These are phyloP conservation scores for Potamarius usumacintae DNA, from an alignment of 2,113 vertebrate species.

Conservation along the genomic window DNA sequence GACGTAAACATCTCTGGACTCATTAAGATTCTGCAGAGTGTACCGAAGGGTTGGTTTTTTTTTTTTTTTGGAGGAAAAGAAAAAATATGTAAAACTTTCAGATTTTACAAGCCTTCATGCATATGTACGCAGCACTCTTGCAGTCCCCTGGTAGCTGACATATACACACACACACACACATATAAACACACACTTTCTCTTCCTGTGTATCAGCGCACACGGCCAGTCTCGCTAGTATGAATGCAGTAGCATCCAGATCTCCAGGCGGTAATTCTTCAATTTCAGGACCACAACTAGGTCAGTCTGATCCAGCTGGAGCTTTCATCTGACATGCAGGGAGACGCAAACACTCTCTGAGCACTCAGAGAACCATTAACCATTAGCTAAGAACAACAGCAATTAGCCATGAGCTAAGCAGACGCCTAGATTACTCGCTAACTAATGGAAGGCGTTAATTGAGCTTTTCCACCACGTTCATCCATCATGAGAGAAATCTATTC, in stretches of 20 bases:
- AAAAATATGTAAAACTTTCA: background rate
- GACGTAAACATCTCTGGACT: background rate
- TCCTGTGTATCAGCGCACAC: background rate
- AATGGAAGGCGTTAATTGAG: slow-evolving; percentile 3
- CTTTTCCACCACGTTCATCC: background rate
- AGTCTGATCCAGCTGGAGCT: slow-evolving; percentile 32
- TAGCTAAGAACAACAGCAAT: slow-evolving; percentile 38
- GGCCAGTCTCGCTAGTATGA: slow-evolving; percentile 3
- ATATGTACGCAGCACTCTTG: slow-evolving; percentile 10
- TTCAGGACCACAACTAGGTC: slow-evolving; percentile 48
- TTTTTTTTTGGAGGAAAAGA: background rate
- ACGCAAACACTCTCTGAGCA: slow-evolving; percentile 32
- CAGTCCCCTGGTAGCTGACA: slow-evolving; percentile 15
- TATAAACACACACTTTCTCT: background rate
- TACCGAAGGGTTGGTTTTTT: background rate
- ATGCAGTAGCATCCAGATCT: slow-evolving; percentile 9
- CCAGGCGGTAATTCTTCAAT: slow-evolving; percentile 37
- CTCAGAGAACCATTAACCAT: slow-evolving; percentile 30
- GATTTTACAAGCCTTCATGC: slow-evolving; percentile 15
- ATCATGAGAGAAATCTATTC: background rate
- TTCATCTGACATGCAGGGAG: slow-evolving; percentile 26
- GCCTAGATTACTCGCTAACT: slow-evolving; percentile 30
- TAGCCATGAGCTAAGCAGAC: slow-evolving; percentile 13
- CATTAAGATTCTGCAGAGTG: background rate
- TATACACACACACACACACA: background rate